A percentile compares a stretch with the other conserved stretches of the same genome.
Conservation (phyloP, 2,797 vertebrate genomes). For the Clarias pachynema region DNA sequence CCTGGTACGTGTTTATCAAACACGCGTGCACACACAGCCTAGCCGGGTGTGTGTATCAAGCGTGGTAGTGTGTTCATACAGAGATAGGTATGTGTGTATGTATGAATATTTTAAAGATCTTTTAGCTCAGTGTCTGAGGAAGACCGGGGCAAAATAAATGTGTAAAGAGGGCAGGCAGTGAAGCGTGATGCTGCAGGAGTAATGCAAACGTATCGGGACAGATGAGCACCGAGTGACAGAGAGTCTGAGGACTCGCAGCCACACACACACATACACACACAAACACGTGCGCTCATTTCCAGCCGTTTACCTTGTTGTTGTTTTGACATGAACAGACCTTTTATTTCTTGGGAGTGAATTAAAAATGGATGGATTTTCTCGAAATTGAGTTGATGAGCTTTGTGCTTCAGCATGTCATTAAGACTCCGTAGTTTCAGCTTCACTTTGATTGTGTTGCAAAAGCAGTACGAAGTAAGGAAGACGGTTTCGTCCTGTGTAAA, state of each 20-base stretch:
- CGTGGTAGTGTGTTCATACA: not conserved
- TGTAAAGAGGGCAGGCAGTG: conserved; percentile 20
- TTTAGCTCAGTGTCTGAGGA: conserved; percentile 7
- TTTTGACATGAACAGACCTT: conserved; percentile 50
- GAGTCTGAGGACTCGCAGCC: not conserved
- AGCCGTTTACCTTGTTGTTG: conserved; percentile 15
- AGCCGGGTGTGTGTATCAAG: not conserved
- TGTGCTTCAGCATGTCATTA: conserved; percentile 59
- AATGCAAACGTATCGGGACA: conserved; percentile 39
- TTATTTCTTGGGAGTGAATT: conserved; percentile 56
- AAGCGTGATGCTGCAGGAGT: conserved; percentile 12
- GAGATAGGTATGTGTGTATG: not conserved
- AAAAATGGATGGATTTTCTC: conserved; percentile 56
- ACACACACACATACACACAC: not conserved
- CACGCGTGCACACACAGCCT: not conserved
- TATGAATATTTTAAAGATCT: conserved; percentile 10
- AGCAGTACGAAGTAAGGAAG: conserved; percentile 26
- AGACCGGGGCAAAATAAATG: conserved; percentile 4
- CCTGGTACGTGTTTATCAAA: conserved; percentile 11
- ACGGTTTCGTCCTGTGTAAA: conserved; percentile 12
- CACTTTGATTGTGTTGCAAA: conserved; percentile 59
- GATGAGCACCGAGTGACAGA: conserved; percentile 38
- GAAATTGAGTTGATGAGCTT: conserved; percentile 65
- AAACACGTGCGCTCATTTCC: conserved; percentile 38
- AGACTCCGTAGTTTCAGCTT: conserved; percentile 56